Percentiles rank a stretch among this genome's conserved stretches.
These are phyloP conservation scores for Catocala sponsa DNA, from an alignment of 2,888 invertebrate genomes.

Conservation along the genomic window DNA sequence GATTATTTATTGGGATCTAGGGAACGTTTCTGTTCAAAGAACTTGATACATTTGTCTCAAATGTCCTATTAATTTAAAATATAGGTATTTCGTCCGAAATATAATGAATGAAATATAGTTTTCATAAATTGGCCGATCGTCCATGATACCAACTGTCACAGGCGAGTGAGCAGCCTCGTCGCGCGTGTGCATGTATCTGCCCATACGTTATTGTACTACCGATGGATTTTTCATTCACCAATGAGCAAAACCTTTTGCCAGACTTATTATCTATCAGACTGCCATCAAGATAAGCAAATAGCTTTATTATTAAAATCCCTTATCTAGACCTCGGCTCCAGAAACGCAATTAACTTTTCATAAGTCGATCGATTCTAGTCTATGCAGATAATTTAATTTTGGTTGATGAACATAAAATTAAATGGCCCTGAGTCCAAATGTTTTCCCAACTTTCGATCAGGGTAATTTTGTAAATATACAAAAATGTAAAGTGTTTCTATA, in stretches of 20 bases:
- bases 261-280: neutral
- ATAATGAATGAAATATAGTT: neutral
- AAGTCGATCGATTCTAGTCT: slow-evolving; percentile 11
- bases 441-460: no score
- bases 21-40: slow-evolving; percentile 21
- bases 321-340: neutral
- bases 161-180: slow-evolving; percentile 16
- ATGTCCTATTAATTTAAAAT: slow-evolving; percentile 11
- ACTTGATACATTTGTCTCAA: slow-evolving; percentile 11
- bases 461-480: slow-evolving; percentile 8
- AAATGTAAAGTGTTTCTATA: slow-evolving; percentile 17
- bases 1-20: slow-evolving; percentile 27
- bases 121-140: slow-evolving; percentile 14
- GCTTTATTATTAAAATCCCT: neutral
- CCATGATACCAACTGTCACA: slow-evolving; percentile 14
- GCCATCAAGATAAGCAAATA: no score
- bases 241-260: neutral
- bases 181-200: slow-evolving; percentile 19
- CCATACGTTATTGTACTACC: slow-evolving; percentile 12
- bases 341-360: slow-evolving; percentile 27
- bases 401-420: slow-evolving; percentile 3
- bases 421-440: neutral
- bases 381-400: slow-evolving; percentile 1
- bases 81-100: slow-evolving; percentile 4
- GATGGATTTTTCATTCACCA: neutral